Conservation (phyloP, 2,797 vertebrate genomes). For the Pseudocheirus occidentalis region DNA sequence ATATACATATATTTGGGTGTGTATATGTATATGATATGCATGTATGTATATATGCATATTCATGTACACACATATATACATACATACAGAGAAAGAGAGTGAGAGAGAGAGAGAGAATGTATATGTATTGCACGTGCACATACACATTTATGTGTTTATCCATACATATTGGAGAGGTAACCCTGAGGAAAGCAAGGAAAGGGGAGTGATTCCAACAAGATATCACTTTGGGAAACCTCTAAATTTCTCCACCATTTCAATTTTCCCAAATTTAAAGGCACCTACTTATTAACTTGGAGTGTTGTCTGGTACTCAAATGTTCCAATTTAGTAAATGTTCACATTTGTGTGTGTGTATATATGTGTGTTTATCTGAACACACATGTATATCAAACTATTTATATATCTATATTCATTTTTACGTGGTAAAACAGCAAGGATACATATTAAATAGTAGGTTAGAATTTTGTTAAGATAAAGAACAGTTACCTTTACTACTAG, state of each 20-base stretch:
- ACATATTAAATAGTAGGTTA: not conserved
- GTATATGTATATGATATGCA: fast-evolving
- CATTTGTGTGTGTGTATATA: not conserved
- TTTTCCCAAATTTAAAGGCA: conserved; percentile 47
- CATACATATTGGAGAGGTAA: not conserved
- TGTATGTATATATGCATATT: no score
- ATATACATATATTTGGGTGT: not conserved
- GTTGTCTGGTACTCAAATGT: conserved; percentile 49
- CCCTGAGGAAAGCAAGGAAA: conserved; percentile 31
- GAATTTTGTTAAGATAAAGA: not conserved
- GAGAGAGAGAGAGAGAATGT: no score
- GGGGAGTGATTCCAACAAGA: conserved; percentile 24
- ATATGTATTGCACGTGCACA: no score
- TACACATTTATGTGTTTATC: not conserved
- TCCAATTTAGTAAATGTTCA: conserved; percentile 44
- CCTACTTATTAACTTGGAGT: not conserved
- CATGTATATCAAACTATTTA: not conserved
- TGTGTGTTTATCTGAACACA: not conserved
- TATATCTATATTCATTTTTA: not conserved
- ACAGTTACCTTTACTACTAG: not conserved
- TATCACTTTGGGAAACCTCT: conserved; percentile 7
- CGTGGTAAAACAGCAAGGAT: not conserved
- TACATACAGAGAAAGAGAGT: no score
- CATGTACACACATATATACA: no score
- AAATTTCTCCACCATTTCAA: conserved; percentile 40